These are phyloP conservation scores for Cheirogaleus medius DNA, from an alignment of 2,113 vertebrate species.

Conservation along the genomic window DNA sequence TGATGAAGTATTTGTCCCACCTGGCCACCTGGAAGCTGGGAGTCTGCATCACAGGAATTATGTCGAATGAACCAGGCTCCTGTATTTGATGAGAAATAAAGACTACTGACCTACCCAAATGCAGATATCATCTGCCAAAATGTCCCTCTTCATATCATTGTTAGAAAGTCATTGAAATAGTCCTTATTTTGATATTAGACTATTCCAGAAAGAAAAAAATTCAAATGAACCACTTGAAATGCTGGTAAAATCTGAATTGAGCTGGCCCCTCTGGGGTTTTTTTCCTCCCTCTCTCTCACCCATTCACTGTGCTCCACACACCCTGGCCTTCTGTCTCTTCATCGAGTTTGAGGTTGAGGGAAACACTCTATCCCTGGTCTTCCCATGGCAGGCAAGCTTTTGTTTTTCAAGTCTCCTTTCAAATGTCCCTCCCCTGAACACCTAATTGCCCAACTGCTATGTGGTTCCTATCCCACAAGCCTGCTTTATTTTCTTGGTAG, in stretches of 20 bases:
- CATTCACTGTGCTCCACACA: accelerated
- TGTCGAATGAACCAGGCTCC: background rate
- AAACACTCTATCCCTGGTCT: background rate
- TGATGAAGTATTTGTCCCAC: background rate
- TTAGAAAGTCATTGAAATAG: background rate
- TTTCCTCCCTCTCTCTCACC: background rate
- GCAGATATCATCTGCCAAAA: background rate
- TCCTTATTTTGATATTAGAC: background rate
- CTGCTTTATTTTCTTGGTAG: background rate
- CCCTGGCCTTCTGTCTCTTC: background rate
- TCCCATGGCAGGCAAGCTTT: background rate
- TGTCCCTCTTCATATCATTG: background rate
- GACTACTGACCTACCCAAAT: background rate
- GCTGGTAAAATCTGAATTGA: background rate
- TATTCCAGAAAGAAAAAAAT: background rate
- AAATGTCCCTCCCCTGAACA: background rate
- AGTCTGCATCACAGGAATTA: background rate
- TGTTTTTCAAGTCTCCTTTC: background rate
- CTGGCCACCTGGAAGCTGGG: background rate
- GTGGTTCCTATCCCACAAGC: background rate
- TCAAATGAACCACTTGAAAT: background rate
- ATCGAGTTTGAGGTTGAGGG: background rate
- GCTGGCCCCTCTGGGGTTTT: background rate
- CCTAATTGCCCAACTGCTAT: background rate
- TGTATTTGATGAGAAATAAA: background rate